These are phyloP conservation scores for Panurus biarmicus DNA, from an alignment of 2,113 vertebrate species.

Conservation along the genomic window DNA sequence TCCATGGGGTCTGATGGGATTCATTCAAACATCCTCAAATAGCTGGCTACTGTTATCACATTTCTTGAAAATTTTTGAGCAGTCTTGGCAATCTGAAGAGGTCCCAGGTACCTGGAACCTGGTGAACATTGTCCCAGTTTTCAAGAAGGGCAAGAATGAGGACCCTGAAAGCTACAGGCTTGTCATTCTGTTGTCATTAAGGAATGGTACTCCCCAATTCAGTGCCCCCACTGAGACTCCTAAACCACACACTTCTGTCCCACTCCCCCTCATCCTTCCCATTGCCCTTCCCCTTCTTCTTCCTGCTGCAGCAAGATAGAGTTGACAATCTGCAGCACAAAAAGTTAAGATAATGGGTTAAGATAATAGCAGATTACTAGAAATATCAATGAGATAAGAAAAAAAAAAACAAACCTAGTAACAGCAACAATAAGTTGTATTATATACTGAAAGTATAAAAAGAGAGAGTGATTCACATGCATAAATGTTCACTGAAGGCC, in stretches of 20 bases:
- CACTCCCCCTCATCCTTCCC: background rate
- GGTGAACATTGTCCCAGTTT: background rate
- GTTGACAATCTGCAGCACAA: background rate
- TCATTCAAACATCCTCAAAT: background rate
- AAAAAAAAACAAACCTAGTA: background rate
- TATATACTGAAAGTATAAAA: background rate
- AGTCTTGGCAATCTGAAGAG: background rate
- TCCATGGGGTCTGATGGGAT: background rate
- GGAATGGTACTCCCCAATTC: background rate
- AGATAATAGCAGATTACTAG: background rate
- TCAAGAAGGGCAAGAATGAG: background rate
- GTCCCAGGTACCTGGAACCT: background rate
- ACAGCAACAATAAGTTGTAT: background rate
- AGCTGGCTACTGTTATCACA: rapidly evolving
- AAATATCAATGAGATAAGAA: background rate
- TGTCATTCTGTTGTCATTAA: background rate
- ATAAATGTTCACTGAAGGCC: background rate
- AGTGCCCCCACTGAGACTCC: background rate
- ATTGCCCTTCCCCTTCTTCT: background rate
- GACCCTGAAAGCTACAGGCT: background rate
- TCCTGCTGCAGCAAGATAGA: background rate
- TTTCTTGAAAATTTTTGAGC: background rate
- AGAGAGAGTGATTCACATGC: background rate
- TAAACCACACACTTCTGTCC: background rate
- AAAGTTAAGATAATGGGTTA: background rate